Base-by-base conservation (phyloP, 2,797 vertebrate genomes). In the Danio tinwini region DNA sequence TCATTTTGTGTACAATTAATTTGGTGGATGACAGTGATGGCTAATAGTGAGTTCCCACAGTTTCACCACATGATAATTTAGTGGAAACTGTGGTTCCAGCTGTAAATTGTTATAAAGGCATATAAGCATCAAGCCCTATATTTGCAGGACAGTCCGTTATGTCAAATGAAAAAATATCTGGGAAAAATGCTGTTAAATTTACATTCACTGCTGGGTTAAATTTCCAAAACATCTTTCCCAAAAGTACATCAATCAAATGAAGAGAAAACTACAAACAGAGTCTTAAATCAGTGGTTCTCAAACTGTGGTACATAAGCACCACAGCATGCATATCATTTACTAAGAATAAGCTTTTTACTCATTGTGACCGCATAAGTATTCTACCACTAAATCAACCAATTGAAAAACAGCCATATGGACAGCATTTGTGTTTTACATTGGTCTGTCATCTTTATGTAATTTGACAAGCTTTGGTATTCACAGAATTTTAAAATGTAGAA, bases 31-130 rank as follows among this genome's bases (percentile, higher is more conserved):
- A 62, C 11, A 52, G 55, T n/a, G 13, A 16, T 2, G 0, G 59
- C 44, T 61, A 61, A 61, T 17, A 74, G 45, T 29, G 50, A 50
- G 45, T 19, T 74, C 39, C 72, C 56, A 37, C 58, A 62, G 5
- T 19, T 49, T 19, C 39, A 74, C 56, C 44, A 39, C 72, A 74
- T 50, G 58, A 37, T 14, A 74, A 61, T 74, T 74, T 39, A 17
- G 47, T 62, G 45, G 58, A 74, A 74, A 74, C 72, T 52, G 58
- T 16, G 70, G 56, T 74, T 49, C 49, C 21, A n/a, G n/a, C 37
- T 7, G 47, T 74, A 47, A 6, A 75, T 52, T 8, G 39, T 52
- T 42, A 12, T 63, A 40, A 40, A 12, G n/a, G 37, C n/a, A 14
- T 42, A 42, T 52, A 63, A 63, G 19, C 47, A 63, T 19, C 12